Evolutionary conservation across 2,888 invertebrate genomes (phyloP).

Genomic region (Diogma glabrata): DNA sequence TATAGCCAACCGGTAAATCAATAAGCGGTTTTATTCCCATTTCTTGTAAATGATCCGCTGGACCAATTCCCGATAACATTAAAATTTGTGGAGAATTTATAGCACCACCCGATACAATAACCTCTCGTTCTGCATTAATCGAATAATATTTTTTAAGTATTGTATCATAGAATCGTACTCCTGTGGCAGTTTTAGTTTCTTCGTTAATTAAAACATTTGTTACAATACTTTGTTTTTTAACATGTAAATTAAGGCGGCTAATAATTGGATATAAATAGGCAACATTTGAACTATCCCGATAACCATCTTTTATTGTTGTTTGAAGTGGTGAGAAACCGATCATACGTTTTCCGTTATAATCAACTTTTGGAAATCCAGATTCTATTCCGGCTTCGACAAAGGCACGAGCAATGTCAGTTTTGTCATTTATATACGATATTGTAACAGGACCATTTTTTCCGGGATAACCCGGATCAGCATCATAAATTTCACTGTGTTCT

Average conservation of each 20-base stretch:
- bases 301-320: slow-evolving; percentile 46
- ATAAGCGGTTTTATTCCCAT: slow-evolving; percentile 43
- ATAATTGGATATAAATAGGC: slow-evolving; percentile 45
- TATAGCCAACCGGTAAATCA: slow-evolving; percentile 50
- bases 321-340: slow-evolving; percentile 52
- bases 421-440: slow-evolving; percentile 45
- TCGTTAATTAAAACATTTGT: slow-evolving; percentile 44
- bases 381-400: slow-evolving; percentile 52
- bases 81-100: slow-evolving; percentile 72
- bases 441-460: slow-evolving; percentile 43
- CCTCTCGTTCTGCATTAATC: slow-evolving; percentile 49
- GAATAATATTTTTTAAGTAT: slow-evolving; percentile 34
- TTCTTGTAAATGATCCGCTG: slow-evolving; percentile 42
- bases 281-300: slow-evolving; percentile 45
- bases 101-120: slow-evolving; percentile 64
- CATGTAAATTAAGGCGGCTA: slow-evolving; percentile 43
- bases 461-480: slow-evolving; percentile 37
- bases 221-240: slow-evolving; percentile 42
- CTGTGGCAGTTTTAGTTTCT: slow-evolving; percentile 38
- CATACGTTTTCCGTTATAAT: slow-evolving; percentile 52
- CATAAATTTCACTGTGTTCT: slow-evolving; percentile 54
- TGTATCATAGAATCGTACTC: slow-evolving; percentile 43
- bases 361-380: slow-evolving; percentile 49
- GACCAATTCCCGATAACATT: slow-evolving; percentile 65
- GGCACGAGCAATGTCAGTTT: slow-evolving; percentile 45